These are phyloP conservation scores for Passer montanus DNA, from an alignment of 2,113 vertebrate species.

Conservation along the genomic window DNA sequence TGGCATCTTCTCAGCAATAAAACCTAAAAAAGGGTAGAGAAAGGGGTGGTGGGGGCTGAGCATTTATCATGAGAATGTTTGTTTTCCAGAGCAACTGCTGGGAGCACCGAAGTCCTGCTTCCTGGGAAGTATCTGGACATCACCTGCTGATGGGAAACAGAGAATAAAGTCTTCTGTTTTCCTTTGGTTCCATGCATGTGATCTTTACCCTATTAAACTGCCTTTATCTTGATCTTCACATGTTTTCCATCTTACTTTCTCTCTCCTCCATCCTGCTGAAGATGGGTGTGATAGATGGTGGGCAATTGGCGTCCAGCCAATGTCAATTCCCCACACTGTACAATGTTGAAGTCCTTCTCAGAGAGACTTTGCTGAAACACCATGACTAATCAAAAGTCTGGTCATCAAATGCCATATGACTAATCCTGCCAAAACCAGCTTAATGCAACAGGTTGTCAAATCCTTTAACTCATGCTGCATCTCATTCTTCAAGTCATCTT, in stretches of 20 bases:
- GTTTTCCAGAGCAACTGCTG: background rate
- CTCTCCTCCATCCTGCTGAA: background rate
- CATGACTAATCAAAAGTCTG: background rate
- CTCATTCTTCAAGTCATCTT: background rate
- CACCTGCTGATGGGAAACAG: background rate
- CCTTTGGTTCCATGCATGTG: background rate
- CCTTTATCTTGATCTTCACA: background rate
- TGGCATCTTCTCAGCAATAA: background rate
- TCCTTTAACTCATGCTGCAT: background rate
- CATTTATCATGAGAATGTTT: background rate
- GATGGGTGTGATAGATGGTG: background rate
- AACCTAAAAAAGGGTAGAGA: background rate
- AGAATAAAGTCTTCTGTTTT: background rate
- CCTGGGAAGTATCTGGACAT: background rate
- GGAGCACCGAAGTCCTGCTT: background rate
- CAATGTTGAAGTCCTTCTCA: background rate
- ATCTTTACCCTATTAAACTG: background rate
- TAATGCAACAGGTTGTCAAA: background rate
- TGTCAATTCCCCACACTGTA: background rate
- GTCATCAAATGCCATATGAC: background rate
- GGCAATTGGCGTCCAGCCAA: background rate
- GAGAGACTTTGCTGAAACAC: background rate
- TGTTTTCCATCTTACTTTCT: background rate
- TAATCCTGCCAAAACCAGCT: background rate
- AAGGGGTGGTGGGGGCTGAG: background rate